Base-by-base conservation (phyloP, 2,113 vertebrate genomes). In the Centropus bengalensis region DNA sequence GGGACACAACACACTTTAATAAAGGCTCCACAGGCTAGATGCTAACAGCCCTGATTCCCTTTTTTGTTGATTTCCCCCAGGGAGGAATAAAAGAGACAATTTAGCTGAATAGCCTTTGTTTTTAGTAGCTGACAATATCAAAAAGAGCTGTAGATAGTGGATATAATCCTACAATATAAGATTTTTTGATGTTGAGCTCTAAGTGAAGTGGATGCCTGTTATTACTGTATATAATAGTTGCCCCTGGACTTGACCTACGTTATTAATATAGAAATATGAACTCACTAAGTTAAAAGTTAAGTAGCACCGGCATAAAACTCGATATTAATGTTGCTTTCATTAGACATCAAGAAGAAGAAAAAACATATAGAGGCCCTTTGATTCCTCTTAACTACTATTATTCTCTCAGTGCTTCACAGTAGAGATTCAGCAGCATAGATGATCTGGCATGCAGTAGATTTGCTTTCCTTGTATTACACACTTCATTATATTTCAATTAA, bases 91-190 rank as follows among this genome's bases (percentile, higher is more conserved):
- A 83, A 91, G 89, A 95, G 88, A 75, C 77, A 64, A 84, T 94
- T 96, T 84, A 88, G 62, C 83, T 92, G 83, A 68, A 47, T 89
- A 86, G 83, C 73, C 86, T 93, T 94, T 96, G 88, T 94, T 96
- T 95, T 91, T 88, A 91, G 92, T 89, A 93, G 83, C 86, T 92
- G 69, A 82, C 1, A 0, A 40, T 92, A 93, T 95, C 83, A 96
- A 84, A 95, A 88, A 80, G 19, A 40, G 47, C 56, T 89, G 47
- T 60, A 94, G 88, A 96, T 83, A 94, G 66, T 44, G 77, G 40
- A 44, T 82, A 81, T 95, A 95, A 96, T 96, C 88, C 95, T 75
- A 54, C 47, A 91, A 67, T 56, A 94, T 9, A 6, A 56, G 80
- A 76, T 78, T 84, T 96, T 93, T 93, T 94, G 86, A 95, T 92